Evolutionary conservation across 1,140 invertebrate genomes (phyloP).

Genomic region (Psix sp.): DNA sequence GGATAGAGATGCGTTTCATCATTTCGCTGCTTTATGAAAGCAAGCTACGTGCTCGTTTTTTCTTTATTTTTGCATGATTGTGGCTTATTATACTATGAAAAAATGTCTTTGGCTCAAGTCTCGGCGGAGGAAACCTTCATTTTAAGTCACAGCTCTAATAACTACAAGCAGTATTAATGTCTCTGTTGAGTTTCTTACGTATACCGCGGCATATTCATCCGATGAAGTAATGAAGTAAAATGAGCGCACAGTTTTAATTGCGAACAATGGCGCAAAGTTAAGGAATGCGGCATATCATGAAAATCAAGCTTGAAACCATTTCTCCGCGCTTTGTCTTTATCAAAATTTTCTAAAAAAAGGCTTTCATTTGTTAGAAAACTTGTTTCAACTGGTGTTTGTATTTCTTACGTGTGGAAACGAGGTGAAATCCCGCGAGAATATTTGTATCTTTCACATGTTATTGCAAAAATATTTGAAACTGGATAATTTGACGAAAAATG

Average conservation of each 20-base stretch:
- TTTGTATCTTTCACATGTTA: too few relatives aligned
- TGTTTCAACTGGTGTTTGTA: too few relatives aligned
- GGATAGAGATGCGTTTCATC: conserved; percentile 24
- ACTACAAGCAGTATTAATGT: conserved; percentile 49
- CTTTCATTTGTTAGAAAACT: too few relatives aligned
- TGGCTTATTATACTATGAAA: conserved; percentile 25
- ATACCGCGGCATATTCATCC: conserved; percentile 17
- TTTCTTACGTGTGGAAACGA: too few relatives aligned
- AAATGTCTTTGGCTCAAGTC: conserved; percentile 20
- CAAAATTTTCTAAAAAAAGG: background rate
- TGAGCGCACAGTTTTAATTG: conserved; percentile 51
- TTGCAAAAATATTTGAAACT: too few relatives aligned
- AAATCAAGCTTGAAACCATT: conserved; percentile 28
- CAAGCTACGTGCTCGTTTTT: conserved; percentile 6
- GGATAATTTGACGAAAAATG: too few relatives aligned
- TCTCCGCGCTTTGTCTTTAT: background rate
- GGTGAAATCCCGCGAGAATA: too few relatives aligned
- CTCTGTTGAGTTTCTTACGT: conserved; percentile 33
- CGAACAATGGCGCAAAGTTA: conserved; percentile 44
- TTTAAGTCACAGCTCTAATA: conserved; percentile 21
- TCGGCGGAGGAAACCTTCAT: conserved; percentile 20
- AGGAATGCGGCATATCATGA: conserved; percentile 35
- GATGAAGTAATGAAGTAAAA: conserved; percentile 52
- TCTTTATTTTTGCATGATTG: conserved; percentile 4
- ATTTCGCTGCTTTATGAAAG: conserved; percentile 25